These are phyloP conservation scores for Beaufortia kweichowensis DNA, from an alignment of 2,113 vertebrate species.

Conservation along the genomic window DNA sequence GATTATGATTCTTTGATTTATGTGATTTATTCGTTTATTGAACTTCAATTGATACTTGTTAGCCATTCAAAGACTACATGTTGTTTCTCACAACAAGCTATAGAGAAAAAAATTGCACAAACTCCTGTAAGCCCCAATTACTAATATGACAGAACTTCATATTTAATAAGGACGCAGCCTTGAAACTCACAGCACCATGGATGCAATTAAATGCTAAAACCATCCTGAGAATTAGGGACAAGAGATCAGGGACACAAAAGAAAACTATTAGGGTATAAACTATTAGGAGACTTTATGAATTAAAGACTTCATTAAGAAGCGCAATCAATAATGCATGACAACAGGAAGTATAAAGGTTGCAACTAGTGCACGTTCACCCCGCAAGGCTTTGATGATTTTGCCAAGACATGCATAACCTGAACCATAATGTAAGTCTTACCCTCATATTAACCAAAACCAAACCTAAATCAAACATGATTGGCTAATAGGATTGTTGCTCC, in stretches of 20 bases:
- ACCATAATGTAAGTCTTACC: too few relatives aligned
- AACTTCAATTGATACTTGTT: conserved; percentile 22
- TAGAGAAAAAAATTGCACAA: conserved; percentile 5
- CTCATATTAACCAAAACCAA: too few relatives aligned
- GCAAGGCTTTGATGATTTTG: neutral
- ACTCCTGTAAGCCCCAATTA: conserved; percentile 43
- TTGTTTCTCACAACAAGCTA: neutral
- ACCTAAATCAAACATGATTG: too few relatives aligned
- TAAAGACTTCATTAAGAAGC: conserved; percentile 26
- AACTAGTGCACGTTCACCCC: neutral
- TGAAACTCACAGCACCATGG: conserved; percentile 6
- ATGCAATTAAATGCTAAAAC: conserved; percentile 46
- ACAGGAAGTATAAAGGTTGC: neutral
- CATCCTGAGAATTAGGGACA: conserved; percentile 17
- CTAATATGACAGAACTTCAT: conserved; percentile 22
- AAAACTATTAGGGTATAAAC: neutral
- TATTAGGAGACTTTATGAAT: conserved; percentile 13
- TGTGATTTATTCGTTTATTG: neutral
- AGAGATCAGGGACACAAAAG: conserved; percentile 35
- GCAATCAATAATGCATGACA: conserved; percentile 5
- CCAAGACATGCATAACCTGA: neutral
- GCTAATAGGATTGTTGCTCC: too few relatives aligned
- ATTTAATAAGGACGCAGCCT: conserved; percentile 21
- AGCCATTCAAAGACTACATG: conserved; percentile 2
- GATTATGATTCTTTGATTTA: conserved; percentile 6